These are phyloP conservation scores for Drosophila kikkawai DNA, from an alignment of 1,140 invertebrate species.

Conservation along the genomic window DNA sequence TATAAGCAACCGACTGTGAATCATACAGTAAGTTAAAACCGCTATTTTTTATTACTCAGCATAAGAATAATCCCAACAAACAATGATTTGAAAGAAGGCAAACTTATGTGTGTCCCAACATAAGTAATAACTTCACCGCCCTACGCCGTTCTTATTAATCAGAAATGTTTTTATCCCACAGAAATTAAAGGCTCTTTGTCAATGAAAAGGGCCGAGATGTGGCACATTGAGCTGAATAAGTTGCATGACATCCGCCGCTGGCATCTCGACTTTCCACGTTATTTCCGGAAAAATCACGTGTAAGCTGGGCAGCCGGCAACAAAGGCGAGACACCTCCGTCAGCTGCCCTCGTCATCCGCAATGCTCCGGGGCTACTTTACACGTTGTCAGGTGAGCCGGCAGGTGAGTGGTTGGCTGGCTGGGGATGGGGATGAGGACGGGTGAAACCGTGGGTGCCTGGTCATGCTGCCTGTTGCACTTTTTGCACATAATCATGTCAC, in stretches of 20 bases:
- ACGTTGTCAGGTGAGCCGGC: constrained; percentile 31
- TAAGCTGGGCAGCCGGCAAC: constrained; percentile 46
- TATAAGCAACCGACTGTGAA: background rate
- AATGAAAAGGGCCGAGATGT: constrained; percentile 2
- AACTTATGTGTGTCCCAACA: too few species aligned
- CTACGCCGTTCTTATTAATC: constrained; percentile 2
- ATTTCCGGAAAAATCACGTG: constrained; percentile 52
- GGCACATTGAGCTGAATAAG: constrained; percentile 32
- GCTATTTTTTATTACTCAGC: background rate
- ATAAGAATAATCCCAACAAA: background rate
- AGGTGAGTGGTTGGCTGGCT: background rate
- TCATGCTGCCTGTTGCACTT: constrained; percentile 73
- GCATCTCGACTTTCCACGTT: constrained; percentile 12
- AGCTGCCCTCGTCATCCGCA: constrained; percentile 33
- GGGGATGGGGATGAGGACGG: background rate
- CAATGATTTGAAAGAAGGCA: background rate
- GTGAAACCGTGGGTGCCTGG: constrained; percentile 23
- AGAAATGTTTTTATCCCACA: constrained; percentile 7
- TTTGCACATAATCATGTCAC: constrained; percentile 80
- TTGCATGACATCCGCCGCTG: constrained; percentile 16
- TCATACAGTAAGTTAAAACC: background rate
- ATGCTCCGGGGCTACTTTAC: constrained; percentile 69
- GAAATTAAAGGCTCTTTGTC: constrained; percentile 5
- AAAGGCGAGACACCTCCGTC: constrained; percentile 51
- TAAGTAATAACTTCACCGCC: background rate